Percentiles rank a stretch among this genome's conserved stretches.
Evolutionary conservation across 2,888 invertebrate species (phyloP).

Genomic region (Sturmia bella): DNA sequence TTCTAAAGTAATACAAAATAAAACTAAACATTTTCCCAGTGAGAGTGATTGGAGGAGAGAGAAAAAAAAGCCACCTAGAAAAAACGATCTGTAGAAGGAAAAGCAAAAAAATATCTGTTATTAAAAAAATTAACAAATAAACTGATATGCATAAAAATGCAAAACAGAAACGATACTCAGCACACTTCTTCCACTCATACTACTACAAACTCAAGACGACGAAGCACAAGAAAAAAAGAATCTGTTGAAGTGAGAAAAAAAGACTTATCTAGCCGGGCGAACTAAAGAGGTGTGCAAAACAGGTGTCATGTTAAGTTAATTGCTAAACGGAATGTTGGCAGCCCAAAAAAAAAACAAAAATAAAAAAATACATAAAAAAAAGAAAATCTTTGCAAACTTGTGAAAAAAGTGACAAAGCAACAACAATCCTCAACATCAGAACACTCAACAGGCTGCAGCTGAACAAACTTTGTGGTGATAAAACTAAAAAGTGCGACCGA

Average conservation of each 20-base stretch:
- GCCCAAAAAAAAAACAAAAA: slow-evolving; percentile 25
- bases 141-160: slow-evolving; percentile 51
- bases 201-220: slow-evolving; percentile 10
- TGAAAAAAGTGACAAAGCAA: slow-evolving; percentile 32
- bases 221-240: slow-evolving; percentile 21
- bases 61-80: slow-evolving; percentile 3
- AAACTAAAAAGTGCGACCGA: slow-evolving; percentile 57
- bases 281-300: slow-evolving; percentile 69
- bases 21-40: slow-evolving; percentile 41
- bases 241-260: slow-evolving; percentile 25
- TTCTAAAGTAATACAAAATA: slow-evolving; percentile 33
- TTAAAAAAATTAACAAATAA: slow-evolving; percentile 40
- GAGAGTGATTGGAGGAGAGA: slow-evolving; percentile 57
- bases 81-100: slow-evolving; percentile 10
- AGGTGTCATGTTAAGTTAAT: slow-evolving; percentile 71
- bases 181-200: slow-evolving; percentile 13
- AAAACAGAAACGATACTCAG: slow-evolving; percentile 23
- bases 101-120: slow-evolving; percentile 20
- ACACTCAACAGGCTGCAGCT: slow-evolving; percentile 62
- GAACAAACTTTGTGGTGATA: slow-evolving; percentile 62
- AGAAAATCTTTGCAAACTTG: neutral
- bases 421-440: slow-evolving; percentile 25
- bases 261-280: slow-evolving; percentile 7
- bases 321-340: slow-evolving; percentile 65
- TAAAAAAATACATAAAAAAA: slow-evolving; percentile 7